Evolutionary conservation across 1,140 invertebrate species (phyloP), one percentile per base, ranked within the genome.

Genomic region (Trichonephila clavipes): DNA sequence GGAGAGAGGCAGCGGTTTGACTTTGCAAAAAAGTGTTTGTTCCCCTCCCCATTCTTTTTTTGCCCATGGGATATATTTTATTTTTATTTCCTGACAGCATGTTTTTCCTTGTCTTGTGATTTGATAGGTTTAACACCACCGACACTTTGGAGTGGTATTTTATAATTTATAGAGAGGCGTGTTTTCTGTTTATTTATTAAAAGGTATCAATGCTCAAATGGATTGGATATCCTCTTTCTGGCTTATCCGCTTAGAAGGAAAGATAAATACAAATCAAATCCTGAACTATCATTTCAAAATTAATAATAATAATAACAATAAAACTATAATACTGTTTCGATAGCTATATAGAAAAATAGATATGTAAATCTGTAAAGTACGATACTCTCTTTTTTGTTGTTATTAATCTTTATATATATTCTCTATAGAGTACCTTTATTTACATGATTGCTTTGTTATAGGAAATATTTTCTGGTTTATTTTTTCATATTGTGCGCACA

Each of bases 1-100:
- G 64, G 44, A 51, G 8, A 51, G 8, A 51, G 44, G 8, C 44
- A 51, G 85, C 18, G 85, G 85, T 87, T 87, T 87, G 16, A 64
- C 40, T 88, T 88, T 88, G 72, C 87, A 69, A 69, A 88, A 69
- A 69, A 12, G 18, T 10, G 28, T 88, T 88, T 69, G 40, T n/a
- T 34, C 40, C 34, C 40, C 62, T 34, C 21, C 34, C 34, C 62
- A 21, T 59, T 34, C 28, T 34, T 77, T 77, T 72, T 77, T 28
- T 34, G 12, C 14, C 14, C 12, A 28, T 87, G 58, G 44, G 12
- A 34, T 69, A 66, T 58, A 40, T 66, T 40, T 88, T 88, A 34
- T 59, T 88, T 69, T 34, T 88, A 58, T 87, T 34, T 61, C 14
- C 28, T 28, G 62, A 62, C 58, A n/a, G 19, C 62, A 24, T 69